These are phyloP conservation scores for Cheilosia pagana DNA, from an alignment of 2,888 invertebrate species.

Conservation along the genomic window DNA sequence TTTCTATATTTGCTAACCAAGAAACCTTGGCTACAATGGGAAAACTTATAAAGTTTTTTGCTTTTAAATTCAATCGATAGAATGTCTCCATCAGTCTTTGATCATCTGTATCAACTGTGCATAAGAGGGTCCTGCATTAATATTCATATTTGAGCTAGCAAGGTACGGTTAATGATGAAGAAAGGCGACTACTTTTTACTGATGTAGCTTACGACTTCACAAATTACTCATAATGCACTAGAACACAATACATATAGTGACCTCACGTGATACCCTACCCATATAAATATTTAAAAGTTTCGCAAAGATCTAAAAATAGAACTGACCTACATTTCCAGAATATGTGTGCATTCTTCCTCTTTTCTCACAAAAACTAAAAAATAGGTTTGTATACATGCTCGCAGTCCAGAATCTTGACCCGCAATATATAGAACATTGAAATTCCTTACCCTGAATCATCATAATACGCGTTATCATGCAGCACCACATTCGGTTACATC, in stretches of 20 bases:
- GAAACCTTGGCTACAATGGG: no score
- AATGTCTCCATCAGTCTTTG: no score
- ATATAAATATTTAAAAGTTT: not conserved
- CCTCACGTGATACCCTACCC: not conserved
- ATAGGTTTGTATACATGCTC: not conserved
- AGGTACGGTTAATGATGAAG: no score
- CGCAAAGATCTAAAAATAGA: slow-evolving; percentile 11
- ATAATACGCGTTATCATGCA: slow-evolving; percentile 20
- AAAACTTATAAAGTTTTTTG: no score
- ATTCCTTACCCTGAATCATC: slow-evolving; percentile 56
- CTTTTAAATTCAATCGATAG: no score
- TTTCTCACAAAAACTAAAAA: not conserved
- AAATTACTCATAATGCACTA: not conserved
- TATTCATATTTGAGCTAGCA: no score
- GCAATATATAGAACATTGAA: slow-evolving; percentile 30
- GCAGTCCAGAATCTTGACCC: slow-evolving; percentile 54
- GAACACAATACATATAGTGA: not conserved
- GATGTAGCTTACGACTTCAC: no score
- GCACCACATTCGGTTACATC: slow-evolving; percentile 14
- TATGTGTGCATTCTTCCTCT: not conserved
- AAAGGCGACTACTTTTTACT: no score
- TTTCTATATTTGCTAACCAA: no score
- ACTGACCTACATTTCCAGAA: slow-evolving; percentile 18
- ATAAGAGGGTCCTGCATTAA: no score
- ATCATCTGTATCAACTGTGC: no score